These are phyloP conservation scores for Spinus pinus DNA, from an alignment of 2,797 vertebrate genomes.

Conservation along the genomic window DNA sequence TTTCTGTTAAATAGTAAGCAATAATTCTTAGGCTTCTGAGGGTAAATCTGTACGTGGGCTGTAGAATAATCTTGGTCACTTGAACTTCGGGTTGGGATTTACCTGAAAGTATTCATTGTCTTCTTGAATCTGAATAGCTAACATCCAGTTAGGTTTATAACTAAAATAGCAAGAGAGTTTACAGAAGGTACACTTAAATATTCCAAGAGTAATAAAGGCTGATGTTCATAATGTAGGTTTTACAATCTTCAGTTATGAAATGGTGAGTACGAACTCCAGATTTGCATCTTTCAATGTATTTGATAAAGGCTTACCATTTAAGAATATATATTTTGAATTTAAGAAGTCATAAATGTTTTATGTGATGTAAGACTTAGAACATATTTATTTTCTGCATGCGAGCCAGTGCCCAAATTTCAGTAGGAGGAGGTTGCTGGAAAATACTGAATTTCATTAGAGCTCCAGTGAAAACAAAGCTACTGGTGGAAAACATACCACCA, in stretches of 20 bases:
- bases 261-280: neutral
- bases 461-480: neutral
- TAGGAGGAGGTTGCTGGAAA: neutral
- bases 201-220: neutral
- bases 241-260: neutral
- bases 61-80: neutral
- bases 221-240: neutral
- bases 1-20: neutral
- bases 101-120: neutral
- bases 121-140: neutral
- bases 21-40: neutral
- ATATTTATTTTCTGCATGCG: neutral
- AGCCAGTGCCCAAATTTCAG: neutral
- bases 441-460: neutral
- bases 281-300: neutral
- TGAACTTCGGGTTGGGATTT: neutral
- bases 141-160: neutral
- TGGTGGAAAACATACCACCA: fast-evolving
- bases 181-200: neutral
- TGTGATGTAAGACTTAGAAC: neutral
- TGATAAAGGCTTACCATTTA: neutral
- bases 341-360: neutral
- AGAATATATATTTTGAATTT: neutral
- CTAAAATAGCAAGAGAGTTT: neutral
- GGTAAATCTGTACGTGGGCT: neutral